phyloP scores from a whole-genome alignment of 2,113 vertebrate genomes.

The Lamprotornis superbus region DNA sequence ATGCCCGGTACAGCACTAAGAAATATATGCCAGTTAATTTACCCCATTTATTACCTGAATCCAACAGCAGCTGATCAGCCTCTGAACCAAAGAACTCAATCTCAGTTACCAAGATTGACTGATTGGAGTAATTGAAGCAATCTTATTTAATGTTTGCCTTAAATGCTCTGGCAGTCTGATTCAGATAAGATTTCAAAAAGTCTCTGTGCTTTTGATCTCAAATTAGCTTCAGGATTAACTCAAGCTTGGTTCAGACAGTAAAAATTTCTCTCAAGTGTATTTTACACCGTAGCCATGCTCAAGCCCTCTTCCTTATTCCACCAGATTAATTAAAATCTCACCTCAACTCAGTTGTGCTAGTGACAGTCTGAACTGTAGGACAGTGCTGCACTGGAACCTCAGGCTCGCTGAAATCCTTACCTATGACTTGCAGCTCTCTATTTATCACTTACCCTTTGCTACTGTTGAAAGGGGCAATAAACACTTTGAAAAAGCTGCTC shows the following conservation, averaged over 20 bases:
- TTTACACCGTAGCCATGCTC: neutral
- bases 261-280: neutral
- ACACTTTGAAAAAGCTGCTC: neutral
- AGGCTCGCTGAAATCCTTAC: neutral
- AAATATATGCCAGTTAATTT: neutral
- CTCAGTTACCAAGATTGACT: neutral
- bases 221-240: conserved; percentile 27
- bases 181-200: conserved; percentile 61
- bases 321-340: neutral
- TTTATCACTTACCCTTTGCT: neutral
- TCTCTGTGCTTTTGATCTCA: conserved; percentile 52
- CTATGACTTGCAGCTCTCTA: neutral
- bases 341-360: neutral
- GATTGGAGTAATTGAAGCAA: conserved; percentile 3
- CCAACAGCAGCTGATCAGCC: neutral
- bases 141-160: neutral
- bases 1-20: neutral
- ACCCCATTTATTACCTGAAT: neutral
- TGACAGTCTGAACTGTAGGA: neutral
- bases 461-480: neutral
- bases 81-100: neutral
- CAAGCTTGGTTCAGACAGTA: neutral
- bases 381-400: neutral
- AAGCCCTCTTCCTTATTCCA: neutral
- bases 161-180: conserved; percentile 33